phyloP scores from a whole-genome alignment of 2,888 invertebrate genomes.

The Brachylomia viminalis region DNA sequence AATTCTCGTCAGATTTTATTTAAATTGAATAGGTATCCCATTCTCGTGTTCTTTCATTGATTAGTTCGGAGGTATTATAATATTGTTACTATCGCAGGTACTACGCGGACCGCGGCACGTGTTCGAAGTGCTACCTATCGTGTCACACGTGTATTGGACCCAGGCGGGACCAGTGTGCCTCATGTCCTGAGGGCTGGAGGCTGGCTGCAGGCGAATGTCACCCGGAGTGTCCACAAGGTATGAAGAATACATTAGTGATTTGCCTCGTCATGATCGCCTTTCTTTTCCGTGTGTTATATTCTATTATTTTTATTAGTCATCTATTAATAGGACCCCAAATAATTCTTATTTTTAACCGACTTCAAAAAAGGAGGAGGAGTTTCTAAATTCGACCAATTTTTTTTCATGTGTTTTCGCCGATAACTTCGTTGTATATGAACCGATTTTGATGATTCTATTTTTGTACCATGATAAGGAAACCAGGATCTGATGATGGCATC shows the following conservation, averaged over 20 bases:
- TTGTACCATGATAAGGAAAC: too few relatives aligned
- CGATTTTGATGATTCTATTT: too few relatives aligned
- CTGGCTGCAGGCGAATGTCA: constrained; percentile 96
- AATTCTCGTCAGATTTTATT: too few relatives aligned
- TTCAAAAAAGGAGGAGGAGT: too few relatives aligned
- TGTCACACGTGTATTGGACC: constrained; percentile 97
- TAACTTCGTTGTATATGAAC: too few relatives aligned
- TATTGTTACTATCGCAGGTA: constrained; percentile 89
- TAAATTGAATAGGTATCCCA: too few relatives aligned
- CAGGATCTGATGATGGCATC: too few relatives aligned
- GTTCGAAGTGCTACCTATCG: constrained; percentile 95
- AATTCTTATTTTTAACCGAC: not conserved
- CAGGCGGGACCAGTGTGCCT: constrained; percentile 95
- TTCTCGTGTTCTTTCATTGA: too few relatives aligned
- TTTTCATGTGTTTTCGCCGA: too few relatives aligned
- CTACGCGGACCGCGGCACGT: constrained; percentile 96
- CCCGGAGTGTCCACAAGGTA: constrained; percentile 95
- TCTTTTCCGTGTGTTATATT: too few relatives aligned
- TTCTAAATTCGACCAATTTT: too few relatives aligned
- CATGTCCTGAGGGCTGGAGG: constrained; percentile 95
- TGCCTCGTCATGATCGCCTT: not conserved
- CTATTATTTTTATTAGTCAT: not conserved
- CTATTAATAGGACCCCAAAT: too few relatives aligned
- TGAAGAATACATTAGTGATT: not conserved
- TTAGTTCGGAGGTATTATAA: not conserved